Base-by-base conservation (phyloP, 2,797 vertebrate genomes). In the Malacoctenus gilli region DNA sequence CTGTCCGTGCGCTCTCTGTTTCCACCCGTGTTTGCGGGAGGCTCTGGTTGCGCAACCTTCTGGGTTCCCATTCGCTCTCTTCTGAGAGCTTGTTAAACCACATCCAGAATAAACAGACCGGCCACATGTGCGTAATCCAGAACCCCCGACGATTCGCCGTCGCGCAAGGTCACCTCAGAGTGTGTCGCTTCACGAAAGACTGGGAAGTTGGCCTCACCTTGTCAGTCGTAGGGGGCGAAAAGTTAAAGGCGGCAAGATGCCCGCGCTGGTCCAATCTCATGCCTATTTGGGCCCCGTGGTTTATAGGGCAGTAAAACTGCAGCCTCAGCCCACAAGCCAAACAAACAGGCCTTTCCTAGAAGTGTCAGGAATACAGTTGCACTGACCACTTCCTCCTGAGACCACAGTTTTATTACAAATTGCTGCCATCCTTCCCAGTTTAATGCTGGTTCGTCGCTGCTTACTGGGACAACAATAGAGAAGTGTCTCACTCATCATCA, bases 221-320 rank as follows among this genome's bases (percentile, higher is more conserved):
- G 10, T 10, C 30, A 12, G 30, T 10, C 9, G 3, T 12, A 3
- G 9, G 10, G 30, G 25, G 25, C 5, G 25, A 9, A 9, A 28
- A 54, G 51, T 15, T 2, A 46, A 50, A 49, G 10, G 5, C 40
- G 10, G 18, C 47, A 19, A 23, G 28, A 37, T 22, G 23, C 46
- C 40, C 21, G n/a, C 35, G 41, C 53, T 44, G 34, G 42, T 61
- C 35, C 39, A 40, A 47, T 68, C 47, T 75, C 66, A 75, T 56
- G 21, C 44, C 58, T 20, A 48, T 65, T 75, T 72, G 48, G 31
- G 53, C 6, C 39, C 49, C 34, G 30, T 21, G 48, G 31, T 79
- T 84, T 75, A 71, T 53, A 67, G 56, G 65, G 54, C 60, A 48
- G 31, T 81, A 64, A 79, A 83, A 60, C 0, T n/a, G 15, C 31